Percentiles rank a stretch among this genome's conserved stretches.
Conservation (phyloP, 2,113 vertebrate genomes). For the Albula glossodonta region DNA sequence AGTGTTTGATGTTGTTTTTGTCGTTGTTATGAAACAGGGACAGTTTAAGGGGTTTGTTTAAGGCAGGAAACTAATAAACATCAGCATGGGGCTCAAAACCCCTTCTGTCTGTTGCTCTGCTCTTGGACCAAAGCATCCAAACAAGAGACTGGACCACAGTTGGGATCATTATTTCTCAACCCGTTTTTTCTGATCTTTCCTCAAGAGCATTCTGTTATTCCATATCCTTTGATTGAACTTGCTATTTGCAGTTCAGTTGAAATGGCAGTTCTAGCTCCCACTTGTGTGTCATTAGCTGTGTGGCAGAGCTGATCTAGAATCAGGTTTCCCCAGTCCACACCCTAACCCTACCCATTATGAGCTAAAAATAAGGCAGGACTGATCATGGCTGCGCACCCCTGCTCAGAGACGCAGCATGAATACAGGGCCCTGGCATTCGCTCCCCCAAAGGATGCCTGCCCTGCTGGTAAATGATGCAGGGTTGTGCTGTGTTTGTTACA, state of each 20-base stretch:
- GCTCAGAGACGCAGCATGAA: too few species aligned
- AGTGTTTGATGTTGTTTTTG: conserved; percentile 14
- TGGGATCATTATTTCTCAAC: neutral
- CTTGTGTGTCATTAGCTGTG: neutral
- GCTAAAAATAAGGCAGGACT: too few species aligned
- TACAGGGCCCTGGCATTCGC: neutral
- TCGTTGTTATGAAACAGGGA: neutral
- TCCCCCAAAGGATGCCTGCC: neutral
- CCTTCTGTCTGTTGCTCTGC: neutral
- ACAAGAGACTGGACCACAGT: neutral
- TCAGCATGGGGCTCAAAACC: neutral
- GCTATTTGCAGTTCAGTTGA: conserved; percentile 38
- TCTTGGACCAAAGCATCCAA: neutral
- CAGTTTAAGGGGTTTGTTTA: conserved; percentile 14
- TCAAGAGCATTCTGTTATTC: conserved; percentile 35
- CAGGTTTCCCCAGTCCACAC: too few species aligned
- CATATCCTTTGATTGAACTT: conserved; percentile 32
- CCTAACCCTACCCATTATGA: too few species aligned
- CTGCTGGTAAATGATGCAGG: neutral
- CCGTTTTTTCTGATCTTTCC: neutral
- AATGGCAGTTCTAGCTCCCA: neutral
- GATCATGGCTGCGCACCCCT: too few species aligned
- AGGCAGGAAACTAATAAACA: neutral
- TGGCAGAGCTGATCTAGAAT: too few species aligned
- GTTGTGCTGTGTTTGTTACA: neutral